Conservation (phyloP, 2,797 vertebrate species). For the Epinephelus malabaricus region DNA sequence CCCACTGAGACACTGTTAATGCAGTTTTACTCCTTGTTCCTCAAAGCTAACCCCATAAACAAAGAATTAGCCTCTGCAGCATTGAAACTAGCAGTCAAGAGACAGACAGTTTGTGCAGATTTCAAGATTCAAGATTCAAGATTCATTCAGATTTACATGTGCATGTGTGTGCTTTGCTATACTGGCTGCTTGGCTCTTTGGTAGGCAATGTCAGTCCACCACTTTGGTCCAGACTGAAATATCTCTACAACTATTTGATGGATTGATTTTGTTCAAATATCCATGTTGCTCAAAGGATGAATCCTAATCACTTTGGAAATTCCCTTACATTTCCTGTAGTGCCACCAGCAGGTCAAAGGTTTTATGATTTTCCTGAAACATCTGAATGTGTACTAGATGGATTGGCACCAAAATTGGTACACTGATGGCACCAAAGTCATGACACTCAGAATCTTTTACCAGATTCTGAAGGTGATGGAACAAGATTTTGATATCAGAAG, state of each 20-base stretch:
- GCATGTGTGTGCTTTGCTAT: background rate
- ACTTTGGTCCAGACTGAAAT: slow-evolving; percentile 4
- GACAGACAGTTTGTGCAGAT: background rate
- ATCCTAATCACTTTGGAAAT: background rate
- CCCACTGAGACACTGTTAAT: slow-evolving; percentile 2
- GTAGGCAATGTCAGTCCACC: background rate
- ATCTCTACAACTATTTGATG: background rate
- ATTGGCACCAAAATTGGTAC: background rate
- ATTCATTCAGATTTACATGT: slow-evolving; percentile 6
- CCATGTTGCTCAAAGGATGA: background rate
- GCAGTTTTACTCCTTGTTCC: slow-evolving; percentile 19
- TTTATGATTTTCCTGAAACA: background rate
- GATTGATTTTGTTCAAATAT: background rate
- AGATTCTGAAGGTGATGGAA: too few relatives aligned
- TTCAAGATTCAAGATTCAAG: too few relatives aligned
- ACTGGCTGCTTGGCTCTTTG: background rate
- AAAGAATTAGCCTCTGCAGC: slow-evolving; percentile 1
- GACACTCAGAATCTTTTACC: too few relatives aligned
- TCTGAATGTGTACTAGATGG: background rate
- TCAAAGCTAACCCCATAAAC: slow-evolving; percentile 30
- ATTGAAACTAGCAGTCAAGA: background rate
- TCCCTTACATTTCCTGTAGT: too few relatives aligned
- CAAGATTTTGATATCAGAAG: too few relatives aligned
- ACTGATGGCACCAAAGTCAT: too few relatives aligned
- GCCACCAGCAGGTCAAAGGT: background rate